phyloP scores from a whole-genome alignment of 2,888 invertebrate species.

The Hyles lineata region DNA sequence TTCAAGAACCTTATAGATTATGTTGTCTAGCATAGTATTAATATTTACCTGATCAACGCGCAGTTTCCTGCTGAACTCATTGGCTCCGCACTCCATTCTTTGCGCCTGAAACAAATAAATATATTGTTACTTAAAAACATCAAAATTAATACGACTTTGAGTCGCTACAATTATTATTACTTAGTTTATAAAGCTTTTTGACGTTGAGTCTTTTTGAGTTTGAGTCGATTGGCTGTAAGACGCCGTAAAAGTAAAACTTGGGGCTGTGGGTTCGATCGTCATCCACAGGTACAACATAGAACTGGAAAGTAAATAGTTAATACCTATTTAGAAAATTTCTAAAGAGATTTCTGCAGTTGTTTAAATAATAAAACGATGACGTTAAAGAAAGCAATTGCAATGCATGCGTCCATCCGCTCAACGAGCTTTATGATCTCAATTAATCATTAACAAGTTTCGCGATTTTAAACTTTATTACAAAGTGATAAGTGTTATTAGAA shows the following conservation, averaged over 20 bases:
- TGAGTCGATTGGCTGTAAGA: too few relatives aligned
- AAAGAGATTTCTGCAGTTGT: constrained; percentile 22
- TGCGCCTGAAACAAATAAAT: constrained; percentile 73
- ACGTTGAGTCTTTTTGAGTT: too few relatives aligned
- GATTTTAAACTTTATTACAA: constrained; percentile 44
- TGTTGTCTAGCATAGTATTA: neutral
- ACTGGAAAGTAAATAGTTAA: too few relatives aligned
- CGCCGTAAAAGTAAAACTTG: too few relatives aligned
- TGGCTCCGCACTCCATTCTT: constrained; percentile 79
- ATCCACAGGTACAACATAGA: too few relatives aligned
- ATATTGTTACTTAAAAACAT: constrained; percentile 16
- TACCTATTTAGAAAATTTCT: constrained; percentile 13
- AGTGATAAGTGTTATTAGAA: constrained; percentile 43
- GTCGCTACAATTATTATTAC: too few relatives aligned
- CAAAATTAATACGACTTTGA: too few relatives aligned
- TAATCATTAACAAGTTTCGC: constrained; percentile 34
- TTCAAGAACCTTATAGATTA: neutral
- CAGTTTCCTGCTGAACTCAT: constrained; percentile 76
- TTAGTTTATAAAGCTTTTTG: too few relatives aligned
- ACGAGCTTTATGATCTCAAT: constrained; percentile 43
- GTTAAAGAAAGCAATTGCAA: constrained; percentile 66
- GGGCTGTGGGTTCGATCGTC: too few relatives aligned
- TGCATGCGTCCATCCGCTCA: constrained; percentile 60
- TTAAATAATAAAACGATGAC: constrained; percentile 33
- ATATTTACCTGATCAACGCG: constrained; percentile 74